Conservation (phyloP, 2,888 invertebrate genomes). For the Drosophila histrio region DNA sequence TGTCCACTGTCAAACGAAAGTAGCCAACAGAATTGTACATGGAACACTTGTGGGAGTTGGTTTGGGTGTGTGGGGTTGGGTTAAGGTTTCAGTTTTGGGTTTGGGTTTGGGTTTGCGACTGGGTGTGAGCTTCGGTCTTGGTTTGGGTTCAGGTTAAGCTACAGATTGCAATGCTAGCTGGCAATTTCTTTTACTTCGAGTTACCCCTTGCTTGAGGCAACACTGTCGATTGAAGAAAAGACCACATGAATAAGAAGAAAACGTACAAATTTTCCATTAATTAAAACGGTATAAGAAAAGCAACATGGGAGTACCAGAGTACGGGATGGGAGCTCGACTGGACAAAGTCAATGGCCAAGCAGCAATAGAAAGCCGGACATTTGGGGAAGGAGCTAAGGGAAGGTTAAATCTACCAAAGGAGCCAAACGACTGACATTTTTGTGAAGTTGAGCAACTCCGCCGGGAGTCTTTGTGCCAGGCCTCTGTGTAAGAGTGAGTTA, state of each 20-base stretch:
- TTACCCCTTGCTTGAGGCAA: conserved; percentile 53
- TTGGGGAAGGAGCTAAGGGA: not conserved
- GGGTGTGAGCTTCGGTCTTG: not conserved
- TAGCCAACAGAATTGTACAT: conserved; percentile 36
- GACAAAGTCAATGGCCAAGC: conserved; percentile 47
- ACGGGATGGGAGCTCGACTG: not conserved
- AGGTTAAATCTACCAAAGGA: conserved; percentile 32
- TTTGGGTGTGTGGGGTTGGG: not conserved
- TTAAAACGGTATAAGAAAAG: conserved; percentile 71
- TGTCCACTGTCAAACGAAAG: conserved; percentile 53
- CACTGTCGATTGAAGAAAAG: conserved; percentile 51
- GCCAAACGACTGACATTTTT: conserved; percentile 64
- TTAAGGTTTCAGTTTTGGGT: conserved; percentile 15
- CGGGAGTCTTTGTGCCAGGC: conserved; percentile 53
- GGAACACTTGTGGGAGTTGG: conserved; percentile 19
- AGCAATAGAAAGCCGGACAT: conserved; percentile 10
- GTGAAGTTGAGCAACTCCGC: conserved; percentile 69
- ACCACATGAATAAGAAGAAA: conserved; percentile 71
- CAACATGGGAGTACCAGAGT: conserved; percentile 35
- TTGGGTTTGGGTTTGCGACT: conserved; percentile 14
- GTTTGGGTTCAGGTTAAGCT: conserved; percentile 27
- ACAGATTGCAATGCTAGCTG: conserved; percentile 35
- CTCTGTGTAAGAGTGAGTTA: not conserved
- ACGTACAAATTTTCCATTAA: conserved; percentile 76
- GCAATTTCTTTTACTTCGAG: conserved; percentile 52